phyloP scores from a whole-genome alignment of 2,888 invertebrate genomes.

The Emesis furor region DNA sequence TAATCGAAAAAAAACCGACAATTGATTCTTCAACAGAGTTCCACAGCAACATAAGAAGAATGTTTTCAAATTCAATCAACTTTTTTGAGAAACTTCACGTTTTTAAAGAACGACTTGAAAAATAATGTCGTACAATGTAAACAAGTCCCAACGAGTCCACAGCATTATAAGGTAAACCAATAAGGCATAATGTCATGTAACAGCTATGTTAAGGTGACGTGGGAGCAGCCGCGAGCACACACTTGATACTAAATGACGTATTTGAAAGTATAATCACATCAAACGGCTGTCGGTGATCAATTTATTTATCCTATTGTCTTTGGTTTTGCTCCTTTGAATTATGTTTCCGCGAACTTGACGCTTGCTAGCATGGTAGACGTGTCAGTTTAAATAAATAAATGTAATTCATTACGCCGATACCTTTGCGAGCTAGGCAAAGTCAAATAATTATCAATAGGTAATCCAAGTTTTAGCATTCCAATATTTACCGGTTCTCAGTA shows the following conservation, averaged over 20 bases:
- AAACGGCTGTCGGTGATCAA: conserved; percentile 45
- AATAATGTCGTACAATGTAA: conserved; percentile 44
- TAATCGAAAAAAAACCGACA: too few relatives aligned
- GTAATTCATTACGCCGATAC: background rate
- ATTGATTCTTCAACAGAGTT: too few relatives aligned
- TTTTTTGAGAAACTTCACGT: too few relatives aligned
- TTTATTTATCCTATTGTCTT: conserved; percentile 39
- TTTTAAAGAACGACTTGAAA: too few relatives aligned
- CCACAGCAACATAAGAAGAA: too few relatives aligned
- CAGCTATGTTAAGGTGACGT: conserved; percentile 54
- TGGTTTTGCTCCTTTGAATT: conserved; percentile 2
- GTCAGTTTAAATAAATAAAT: background rate
- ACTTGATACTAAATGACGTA: conserved; percentile 52
- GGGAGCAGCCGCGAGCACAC: conserved; percentile 53
- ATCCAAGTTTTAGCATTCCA: background rate
- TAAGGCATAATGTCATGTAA: conserved; percentile 55
- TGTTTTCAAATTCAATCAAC: too few relatives aligned
- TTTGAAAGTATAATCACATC: conserved; percentile 66
- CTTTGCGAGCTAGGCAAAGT: background rate
- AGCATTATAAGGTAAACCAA: conserved; percentile 58
- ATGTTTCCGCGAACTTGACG: background rate
- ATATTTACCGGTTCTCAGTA: background rate
- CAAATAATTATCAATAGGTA: background rate
- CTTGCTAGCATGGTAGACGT: background rate
- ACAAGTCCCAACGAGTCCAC: conserved; percentile 37